Evolutionary conservation across 23 tunicate genomes (phyloP).

Genomic region (Styela plicata): DNA sequence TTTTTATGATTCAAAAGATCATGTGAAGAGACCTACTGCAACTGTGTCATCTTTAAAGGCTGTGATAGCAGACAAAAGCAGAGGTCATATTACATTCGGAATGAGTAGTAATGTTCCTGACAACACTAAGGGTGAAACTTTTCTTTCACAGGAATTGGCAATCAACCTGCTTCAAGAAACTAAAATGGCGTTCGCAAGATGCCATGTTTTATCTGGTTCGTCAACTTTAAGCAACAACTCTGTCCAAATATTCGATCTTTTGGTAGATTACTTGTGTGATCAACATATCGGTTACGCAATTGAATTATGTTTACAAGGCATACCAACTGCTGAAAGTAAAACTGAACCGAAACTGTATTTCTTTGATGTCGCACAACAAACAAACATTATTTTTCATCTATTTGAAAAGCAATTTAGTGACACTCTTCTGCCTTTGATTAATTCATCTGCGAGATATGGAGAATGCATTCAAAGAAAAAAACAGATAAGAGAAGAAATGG

Average conservation of each 20-base stretch:
- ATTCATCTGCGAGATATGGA: conserved; percentile 64
- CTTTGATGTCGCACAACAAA: conserved; percentile 82
- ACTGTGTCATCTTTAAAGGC: conserved; percentile 68
- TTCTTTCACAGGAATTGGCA: conserved; percentile 86
- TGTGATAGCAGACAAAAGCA: conserved; percentile 73
- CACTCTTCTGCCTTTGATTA: conserved; percentile 76
- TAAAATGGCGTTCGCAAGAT: conserved; percentile 93
- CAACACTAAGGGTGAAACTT: conserved; percentile 58
- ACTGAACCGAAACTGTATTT: conserved; percentile 84
- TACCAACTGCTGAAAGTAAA: conserved; percentile 80
- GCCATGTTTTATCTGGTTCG: conserved; percentile 57
- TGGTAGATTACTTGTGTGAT: conserved; percentile 74
- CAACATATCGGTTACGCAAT: conserved; percentile 97
- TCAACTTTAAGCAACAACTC: conserved; percentile 60
- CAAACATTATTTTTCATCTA: conserved; percentile 91
- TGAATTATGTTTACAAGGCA: conserved; percentile 56
- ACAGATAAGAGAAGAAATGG: conserved; percentile 75
- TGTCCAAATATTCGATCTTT: conserved; percentile 54
- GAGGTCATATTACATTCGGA: conserved; percentile 60
- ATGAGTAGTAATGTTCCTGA: conserved; percentile 30
- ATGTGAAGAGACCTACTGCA: conserved; percentile 72
- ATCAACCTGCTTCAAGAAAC: conserved; percentile 92
- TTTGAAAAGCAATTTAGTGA: conserved; percentile 97
- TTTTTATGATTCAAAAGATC: conserved; percentile 88
- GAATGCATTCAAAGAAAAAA: conserved; percentile 86